A percentile compares a stretch with the other conserved stretches of the same genome.
phyloP scores from a whole-genome alignment of 2,797 vertebrate species.

The Mormyrops attenuatus region DNA sequence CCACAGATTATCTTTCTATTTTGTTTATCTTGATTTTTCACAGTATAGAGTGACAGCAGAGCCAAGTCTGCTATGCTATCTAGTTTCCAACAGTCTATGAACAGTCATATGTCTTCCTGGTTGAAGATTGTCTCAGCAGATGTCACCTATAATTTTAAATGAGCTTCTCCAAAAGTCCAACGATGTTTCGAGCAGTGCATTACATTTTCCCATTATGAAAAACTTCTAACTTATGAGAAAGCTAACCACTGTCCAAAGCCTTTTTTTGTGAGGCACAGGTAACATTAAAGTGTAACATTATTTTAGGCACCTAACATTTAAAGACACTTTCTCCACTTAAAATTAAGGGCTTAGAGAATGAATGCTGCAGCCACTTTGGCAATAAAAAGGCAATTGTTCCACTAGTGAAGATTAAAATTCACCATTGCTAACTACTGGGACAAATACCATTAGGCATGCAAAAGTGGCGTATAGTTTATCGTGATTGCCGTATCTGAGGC shows the following conservation, averaged over 20 bases:
- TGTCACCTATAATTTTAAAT: constrained; percentile 25
- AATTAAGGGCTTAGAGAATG: neutral
- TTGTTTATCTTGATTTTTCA: neutral
- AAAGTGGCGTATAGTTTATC: neutral
- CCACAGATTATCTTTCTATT: neutral
- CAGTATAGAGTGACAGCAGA: constrained; percentile 18
- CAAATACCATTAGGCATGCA: neutral
- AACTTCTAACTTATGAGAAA: neutral
- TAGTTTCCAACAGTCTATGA: constrained; percentile 39
- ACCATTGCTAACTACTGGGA: neutral
- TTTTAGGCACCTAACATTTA: neutral
- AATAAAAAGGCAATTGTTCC: neutral
- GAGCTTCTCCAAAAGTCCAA: neutral
- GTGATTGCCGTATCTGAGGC: neutral
- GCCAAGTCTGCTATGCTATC: constrained; percentile 29
- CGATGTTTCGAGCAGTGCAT: neutral
- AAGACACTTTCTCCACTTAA: neutral
- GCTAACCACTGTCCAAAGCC: neutral
- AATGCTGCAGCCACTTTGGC: neutral
- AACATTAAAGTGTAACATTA: neutral
- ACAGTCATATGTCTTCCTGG: constrained; percentile 27
- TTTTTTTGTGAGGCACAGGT: neutral
- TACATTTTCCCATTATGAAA: neutral
- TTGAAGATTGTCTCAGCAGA: constrained; percentile 28
- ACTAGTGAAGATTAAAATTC: neutral